phyloP scores from a whole-genome alignment of 2,113 vertebrate genomes.

The Nannobrachium achirus region DNA sequence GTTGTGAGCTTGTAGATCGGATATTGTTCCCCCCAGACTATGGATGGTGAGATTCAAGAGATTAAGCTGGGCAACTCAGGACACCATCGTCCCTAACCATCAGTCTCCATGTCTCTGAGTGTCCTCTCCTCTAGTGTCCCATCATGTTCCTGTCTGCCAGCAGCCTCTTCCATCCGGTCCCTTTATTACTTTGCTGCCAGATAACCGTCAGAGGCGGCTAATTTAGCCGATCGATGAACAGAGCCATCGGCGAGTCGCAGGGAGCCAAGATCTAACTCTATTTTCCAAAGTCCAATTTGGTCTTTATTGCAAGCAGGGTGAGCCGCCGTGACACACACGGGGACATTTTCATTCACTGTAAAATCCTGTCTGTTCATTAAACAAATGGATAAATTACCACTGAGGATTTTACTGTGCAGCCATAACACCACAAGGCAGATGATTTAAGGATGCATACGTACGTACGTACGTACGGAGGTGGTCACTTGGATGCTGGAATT shows the following conservation, averaged over 20 bases:
- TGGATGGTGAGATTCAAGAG: too few species aligned
- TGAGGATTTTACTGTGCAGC: neutral
- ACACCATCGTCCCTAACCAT: too few species aligned
- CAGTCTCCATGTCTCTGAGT: neutral
- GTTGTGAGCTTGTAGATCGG: too few species aligned
- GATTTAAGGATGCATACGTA: too few species aligned
- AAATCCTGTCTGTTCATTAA: too few species aligned
- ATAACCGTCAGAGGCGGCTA: conserved; percentile 46
- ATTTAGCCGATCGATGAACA: conserved; percentile 55
- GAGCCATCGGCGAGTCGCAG: conserved; percentile 37
- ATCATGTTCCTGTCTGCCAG: conserved; percentile 16
- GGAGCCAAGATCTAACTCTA: conserved; percentile 54
- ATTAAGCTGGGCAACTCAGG: too few species aligned
- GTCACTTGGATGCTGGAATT: neutral
- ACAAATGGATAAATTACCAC: too few species aligned
- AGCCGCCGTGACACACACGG: neutral
- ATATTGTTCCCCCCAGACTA: too few species aligned
- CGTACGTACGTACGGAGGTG: neutral
- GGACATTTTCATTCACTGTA: neutral
- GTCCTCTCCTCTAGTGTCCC: neutral
- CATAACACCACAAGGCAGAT: neutral
- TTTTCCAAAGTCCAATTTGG: conserved; percentile 53
- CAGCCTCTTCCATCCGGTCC: conserved; percentile 3
- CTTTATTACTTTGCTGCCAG: conserved; percentile 34
- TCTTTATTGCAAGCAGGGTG: conserved; percentile 37